These are phyloP conservation scores for Vanessa cardui DNA, from an alignment of 2,888 invertebrate genomes.

Conservation along the genomic window DNA sequence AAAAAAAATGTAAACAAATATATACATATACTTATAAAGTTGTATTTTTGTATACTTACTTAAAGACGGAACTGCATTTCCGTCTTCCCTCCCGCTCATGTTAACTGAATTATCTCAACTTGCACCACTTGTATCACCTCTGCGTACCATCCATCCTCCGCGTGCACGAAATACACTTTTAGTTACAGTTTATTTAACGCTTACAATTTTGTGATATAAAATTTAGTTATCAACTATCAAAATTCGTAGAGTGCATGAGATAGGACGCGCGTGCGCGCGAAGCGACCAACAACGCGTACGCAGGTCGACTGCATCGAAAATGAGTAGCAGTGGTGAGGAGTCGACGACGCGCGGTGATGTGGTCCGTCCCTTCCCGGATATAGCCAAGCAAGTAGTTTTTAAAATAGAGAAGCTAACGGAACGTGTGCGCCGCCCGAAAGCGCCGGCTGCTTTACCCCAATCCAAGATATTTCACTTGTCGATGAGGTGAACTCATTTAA, in stretches of 20 bases:
- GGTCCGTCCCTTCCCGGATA: constrained; percentile 80
- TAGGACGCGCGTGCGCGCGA: constrained; percentile 73
- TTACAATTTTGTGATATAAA: constrained; percentile 52
- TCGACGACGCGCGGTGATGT: constrained; percentile 63
- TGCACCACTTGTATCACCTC: constrained; percentile 78
- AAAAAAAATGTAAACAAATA: constrained; percentile 40
- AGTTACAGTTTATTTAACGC: constrained; percentile 58
- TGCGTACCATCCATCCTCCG: constrained; percentile 70
- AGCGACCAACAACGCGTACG: constrained; percentile 77
- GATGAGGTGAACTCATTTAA: constrained; percentile 41
- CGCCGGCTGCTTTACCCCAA: constrained; percentile 77
- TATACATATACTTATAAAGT: constrained; percentile 44
- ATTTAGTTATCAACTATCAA: constrained; percentile 65
- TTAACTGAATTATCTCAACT: constrained; percentile 69
- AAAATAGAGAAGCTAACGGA: constrained; percentile 81
- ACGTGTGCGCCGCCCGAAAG: constrained; percentile 80
- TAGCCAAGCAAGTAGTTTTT: constrained; percentile 78
- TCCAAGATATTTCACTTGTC: constrained; percentile 78
- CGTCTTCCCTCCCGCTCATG: constrained; percentile 81
- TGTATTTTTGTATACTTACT: constrained; percentile 65
- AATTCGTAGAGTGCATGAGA: constrained; percentile 67
- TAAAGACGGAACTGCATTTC: constrained; percentile 81
- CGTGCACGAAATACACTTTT: constrained; percentile 64
- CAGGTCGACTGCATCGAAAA: constrained; percentile 80
- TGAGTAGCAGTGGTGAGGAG: constrained; percentile 67